Evolutionary conservation across 1,140 invertebrate species (phyloP).

Genomic region (Dryas iulia): DNA sequence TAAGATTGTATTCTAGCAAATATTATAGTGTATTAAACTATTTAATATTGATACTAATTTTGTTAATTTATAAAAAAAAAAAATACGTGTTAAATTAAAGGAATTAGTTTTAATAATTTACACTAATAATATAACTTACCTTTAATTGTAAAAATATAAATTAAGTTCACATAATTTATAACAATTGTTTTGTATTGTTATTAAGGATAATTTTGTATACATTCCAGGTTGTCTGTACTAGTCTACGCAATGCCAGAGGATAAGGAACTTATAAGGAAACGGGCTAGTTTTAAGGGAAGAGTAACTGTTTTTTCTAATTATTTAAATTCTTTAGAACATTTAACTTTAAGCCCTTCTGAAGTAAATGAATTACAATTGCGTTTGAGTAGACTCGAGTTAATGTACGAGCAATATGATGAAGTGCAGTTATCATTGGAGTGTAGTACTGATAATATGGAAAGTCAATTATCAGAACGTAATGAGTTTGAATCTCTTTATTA

Average conservation of each 20-base stretch:
- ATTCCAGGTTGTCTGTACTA: background rate
- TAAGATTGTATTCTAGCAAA: too few relatives aligned
- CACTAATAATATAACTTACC: too few relatives aligned
- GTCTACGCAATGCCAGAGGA: too few relatives aligned
- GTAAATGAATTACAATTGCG: conserved; percentile 26
- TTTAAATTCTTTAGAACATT: background rate
- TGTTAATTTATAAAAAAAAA: background rate
- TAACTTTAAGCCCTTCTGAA: background rate
- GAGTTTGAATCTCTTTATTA: conserved; percentile 32
- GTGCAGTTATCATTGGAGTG: conserved; percentile 31
- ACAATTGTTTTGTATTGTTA: background rate
- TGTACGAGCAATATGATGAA: conserved; percentile 35
- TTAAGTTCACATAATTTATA: too few relatives aligned
- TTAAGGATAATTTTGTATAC: background rate
- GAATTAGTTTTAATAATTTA: too few relatives aligned
- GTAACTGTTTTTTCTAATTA: conserved; percentile 9
- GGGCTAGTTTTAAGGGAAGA: conserved; percentile 8
- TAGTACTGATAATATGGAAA: conserved; percentile 13
- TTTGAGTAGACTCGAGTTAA: conserved; percentile 23
- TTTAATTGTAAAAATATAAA: too few relatives aligned
- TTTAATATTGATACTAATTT: conserved; percentile 2
- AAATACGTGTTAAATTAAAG: too few relatives aligned
- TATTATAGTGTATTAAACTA: background rate
- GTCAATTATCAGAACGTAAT: conserved; percentile 17
- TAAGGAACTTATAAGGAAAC: conserved; percentile 15